phyloP scores from a whole-genome alignment of 2,797 vertebrate species.

The Pitangus sulphuratus region DNA sequence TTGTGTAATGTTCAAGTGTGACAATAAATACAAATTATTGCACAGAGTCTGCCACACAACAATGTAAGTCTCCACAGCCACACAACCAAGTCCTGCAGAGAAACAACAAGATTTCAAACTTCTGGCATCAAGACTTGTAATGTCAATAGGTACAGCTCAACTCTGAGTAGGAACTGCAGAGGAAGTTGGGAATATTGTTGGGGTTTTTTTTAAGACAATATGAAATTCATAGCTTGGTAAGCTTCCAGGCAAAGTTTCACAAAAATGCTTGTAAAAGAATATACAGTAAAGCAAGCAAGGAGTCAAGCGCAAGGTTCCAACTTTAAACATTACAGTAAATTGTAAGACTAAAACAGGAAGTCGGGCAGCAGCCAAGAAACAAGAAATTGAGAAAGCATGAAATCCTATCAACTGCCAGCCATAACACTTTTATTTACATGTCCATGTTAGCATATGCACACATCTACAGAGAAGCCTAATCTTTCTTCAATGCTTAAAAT shows the following conservation, averaged over 20 bases:
- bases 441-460: neutral
- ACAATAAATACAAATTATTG: constrained; percentile 26
- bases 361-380: neutral
- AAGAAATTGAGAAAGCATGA: neutral
- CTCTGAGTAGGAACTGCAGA: fast-evolving
- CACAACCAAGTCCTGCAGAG: neutral
- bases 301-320: neutral
- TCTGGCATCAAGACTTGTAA: neutral
- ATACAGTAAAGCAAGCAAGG: neutral
- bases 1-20: neutral
- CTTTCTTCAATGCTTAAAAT: neutral
- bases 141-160: neutral
- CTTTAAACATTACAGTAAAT: neutral
- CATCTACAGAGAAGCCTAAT: neutral
- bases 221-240: neutral
- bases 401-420: neutral
- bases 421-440: neutral
- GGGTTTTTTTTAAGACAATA: neutral
- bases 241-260: neutral
- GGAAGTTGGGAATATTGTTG: neutral
- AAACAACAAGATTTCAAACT: neutral
- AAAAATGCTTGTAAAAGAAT: neutral
- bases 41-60: neutral
- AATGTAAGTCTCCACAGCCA: neutral
- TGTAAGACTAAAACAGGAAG: neutral